Percentiles rank a stretch among this genome's conserved stretches.
Conservation (phyloP, 2,113 vertebrate genomes). For the Tauraco erythrolophus region DNA sequence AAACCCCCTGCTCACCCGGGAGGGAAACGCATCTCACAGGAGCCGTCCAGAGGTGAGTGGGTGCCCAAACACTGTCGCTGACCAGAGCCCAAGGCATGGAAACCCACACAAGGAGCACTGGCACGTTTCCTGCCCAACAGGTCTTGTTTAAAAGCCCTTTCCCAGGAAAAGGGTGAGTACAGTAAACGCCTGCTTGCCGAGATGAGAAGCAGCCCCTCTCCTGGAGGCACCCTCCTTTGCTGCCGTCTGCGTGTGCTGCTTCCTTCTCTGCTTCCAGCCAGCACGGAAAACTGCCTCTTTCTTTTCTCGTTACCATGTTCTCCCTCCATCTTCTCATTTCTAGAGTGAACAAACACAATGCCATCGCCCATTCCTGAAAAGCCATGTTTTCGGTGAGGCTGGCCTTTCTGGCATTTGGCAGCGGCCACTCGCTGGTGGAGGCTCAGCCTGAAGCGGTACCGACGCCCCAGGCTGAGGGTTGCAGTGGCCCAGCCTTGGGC, state of each 20-base stretch:
- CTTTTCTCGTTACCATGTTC: background rate
- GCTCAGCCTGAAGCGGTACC: fast-evolving
- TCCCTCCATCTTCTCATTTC: background rate
- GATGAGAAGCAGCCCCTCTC: background rate
- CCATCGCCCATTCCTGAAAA: background rate
- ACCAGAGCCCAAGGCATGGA: background rate
- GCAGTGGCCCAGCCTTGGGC: background rate
- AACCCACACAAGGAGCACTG: background rate
- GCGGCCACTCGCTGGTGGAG: fast-evolving
- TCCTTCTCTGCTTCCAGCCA: background rate
- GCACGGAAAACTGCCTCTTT: background rate
- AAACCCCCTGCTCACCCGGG: fast-evolving
- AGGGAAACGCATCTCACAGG: background rate
- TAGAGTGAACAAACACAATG: fast-evolving
- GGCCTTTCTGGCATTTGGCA: background rate
- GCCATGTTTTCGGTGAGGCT: fast-evolving
- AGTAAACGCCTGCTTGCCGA: background rate
- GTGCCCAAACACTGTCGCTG: background rate
- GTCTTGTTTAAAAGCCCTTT: background rate
- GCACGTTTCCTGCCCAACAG: background rate
- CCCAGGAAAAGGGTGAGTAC: background rate
- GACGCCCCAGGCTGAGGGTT: fast-evolving
- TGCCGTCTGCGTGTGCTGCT: fast-evolving
- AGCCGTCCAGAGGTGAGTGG: fast-evolving
- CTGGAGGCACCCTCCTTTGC: background rate